These are phyloP conservation scores for Diachasmimorpha longicaudata DNA, from an alignment of 1,140 invertebrate species.

Conservation along the genomic window DNA sequence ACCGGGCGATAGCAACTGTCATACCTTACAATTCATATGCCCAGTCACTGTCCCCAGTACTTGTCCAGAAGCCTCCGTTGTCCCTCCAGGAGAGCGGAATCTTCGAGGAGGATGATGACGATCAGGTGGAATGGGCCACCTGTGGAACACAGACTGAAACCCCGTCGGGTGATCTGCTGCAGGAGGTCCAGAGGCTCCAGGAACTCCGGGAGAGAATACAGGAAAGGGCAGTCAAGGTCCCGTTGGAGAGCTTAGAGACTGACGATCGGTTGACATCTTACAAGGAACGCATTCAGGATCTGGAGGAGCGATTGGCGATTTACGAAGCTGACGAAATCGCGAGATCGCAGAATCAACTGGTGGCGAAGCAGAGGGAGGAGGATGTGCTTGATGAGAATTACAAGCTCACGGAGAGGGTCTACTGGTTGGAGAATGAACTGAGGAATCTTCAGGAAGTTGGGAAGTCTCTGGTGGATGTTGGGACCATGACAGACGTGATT, in stretches of 20 bases:
- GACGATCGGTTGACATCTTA: slow-evolving; percentile 26
- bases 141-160: slow-evolving; percentile 56
- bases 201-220: slow-evolving; percentile 52
- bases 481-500: slow-evolving; percentile 29
- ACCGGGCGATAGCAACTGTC: slow-evolving; percentile 53
- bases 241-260: slow-evolving; percentile 26
- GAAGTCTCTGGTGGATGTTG: slow-evolving; percentile 7
- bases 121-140: slow-evolving; percentile 43
- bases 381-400: slow-evolving; percentile 50
- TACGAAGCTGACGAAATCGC: slow-evolving; percentile 37
- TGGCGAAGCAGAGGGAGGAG: slow-evolving; percentile 45
- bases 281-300: slow-evolving; percentile 45
- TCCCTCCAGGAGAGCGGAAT: slow-evolving; percentile 65
- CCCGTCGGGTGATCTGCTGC: slow-evolving; percentile 50
- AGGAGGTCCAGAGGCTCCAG: slow-evolving; percentile 54
- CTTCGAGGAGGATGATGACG: slow-evolving; percentile 54
- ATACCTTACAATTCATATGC: slow-evolving; percentile 49
- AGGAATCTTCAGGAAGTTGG: slow-evolving; percentile 19
- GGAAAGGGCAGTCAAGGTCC: slow-evolving; percentile 48
- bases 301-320: slow-evolving; percentile 40
- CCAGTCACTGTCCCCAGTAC: slow-evolving; percentile 35
- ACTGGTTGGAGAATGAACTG: slow-evolving; percentile 45
- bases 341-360: slow-evolving; percentile 29
- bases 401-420: slow-evolving; percentile 41
- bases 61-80: slow-evolving; percentile 45